Conservation (phyloP, 2,888 invertebrate species). For the Cerceris ruficornis region DNA sequence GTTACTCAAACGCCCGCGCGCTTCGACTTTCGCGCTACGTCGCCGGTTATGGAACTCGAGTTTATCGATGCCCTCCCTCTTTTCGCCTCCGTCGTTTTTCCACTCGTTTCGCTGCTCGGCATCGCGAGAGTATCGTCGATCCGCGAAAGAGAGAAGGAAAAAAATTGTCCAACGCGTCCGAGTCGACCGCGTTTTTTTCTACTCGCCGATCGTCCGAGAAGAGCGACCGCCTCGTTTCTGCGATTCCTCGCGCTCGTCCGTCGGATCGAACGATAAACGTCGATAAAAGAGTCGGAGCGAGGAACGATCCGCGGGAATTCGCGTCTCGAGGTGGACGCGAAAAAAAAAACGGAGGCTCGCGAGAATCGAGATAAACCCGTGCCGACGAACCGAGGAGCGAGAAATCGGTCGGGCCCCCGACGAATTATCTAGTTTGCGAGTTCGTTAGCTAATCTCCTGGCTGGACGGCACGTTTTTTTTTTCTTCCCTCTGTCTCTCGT, state of each 20-base stretch:
- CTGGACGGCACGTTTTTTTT: constrained; percentile 31
- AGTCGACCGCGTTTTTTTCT: too few species aligned
- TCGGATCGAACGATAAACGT: background rate
- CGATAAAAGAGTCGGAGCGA: background rate
- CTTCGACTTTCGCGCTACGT: constrained; percentile 48
- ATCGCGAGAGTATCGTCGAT: constrained; percentile 6
- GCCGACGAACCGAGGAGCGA: constrained; percentile 50
- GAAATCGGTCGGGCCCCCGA: constrained; percentile 57
- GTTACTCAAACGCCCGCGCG: constrained; percentile 62
- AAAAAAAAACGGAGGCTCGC: constrained; percentile 17
- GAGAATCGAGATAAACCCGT: constrained; percentile 40
- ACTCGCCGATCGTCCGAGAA: background rate
- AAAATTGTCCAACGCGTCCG: background rate
- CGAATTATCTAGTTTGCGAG: constrained; percentile 32
- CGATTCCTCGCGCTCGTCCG: background rate
- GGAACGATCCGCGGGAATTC: background rate
- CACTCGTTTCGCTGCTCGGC: background rate
- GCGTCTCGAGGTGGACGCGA: background rate
- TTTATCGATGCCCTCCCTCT: too few species aligned
- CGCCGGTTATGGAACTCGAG: too few species aligned
- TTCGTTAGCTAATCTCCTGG: constrained; percentile 43
- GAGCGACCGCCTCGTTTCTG: background rate
- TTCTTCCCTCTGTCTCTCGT: background rate
- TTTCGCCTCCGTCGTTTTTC: background rate
- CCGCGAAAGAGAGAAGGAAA: background rate